Evolutionary conservation across 2,888 invertebrate species (phyloP), one percentile per base, ranked within the genome.

Genomic region (Dione vanillae): DNA sequence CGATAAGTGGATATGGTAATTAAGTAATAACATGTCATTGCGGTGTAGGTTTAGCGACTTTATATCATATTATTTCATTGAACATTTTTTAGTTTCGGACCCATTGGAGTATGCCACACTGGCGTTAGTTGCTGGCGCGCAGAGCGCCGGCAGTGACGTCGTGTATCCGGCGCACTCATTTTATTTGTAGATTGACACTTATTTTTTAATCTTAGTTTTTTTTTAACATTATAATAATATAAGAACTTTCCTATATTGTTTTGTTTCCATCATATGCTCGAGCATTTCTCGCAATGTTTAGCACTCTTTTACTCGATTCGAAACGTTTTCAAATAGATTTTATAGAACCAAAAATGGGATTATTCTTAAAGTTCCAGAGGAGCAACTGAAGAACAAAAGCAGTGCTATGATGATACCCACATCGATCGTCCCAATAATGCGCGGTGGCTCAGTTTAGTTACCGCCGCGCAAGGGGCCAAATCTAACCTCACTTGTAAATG

Each of bases 321-420:
- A 43, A 20, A 43, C 59, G 20, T 27, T 14, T 59, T 43, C 20
- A 35, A 35, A 37, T 37, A 2, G 47, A 12, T 16, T 12, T 49
- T 49, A 52, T 61, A 9, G 43, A 67, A 49, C 47, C 68, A 62
- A 69, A 69, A 67, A 70, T 64, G 47, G 61, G 70, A 49, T 61
- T 65, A 35, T 69, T 64, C 70, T 71, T 70, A 67, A 72, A 69
- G 71, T 75, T 71, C 73, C 62, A 70, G 73, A 74, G 68, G 65
- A n/a, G 69, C 76, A 75, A 74, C 75, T 69, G 72, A 70, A 75
- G 77, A 70, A 72, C 73, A 72, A 71, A 73, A 76, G 78, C 75
- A 76, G 87, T 89, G 89, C 90, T 87, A 86, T 89, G 85, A 88
- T 88, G 82, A 82, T 83, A 87, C 71, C 85, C 88, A 81, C 83